Evolutionary conservation across 2,113 vertebrate genomes (phyloP), one percentile per base, ranked within the genome.

Genomic region (Syngnathoides biaculeatus): DNA sequence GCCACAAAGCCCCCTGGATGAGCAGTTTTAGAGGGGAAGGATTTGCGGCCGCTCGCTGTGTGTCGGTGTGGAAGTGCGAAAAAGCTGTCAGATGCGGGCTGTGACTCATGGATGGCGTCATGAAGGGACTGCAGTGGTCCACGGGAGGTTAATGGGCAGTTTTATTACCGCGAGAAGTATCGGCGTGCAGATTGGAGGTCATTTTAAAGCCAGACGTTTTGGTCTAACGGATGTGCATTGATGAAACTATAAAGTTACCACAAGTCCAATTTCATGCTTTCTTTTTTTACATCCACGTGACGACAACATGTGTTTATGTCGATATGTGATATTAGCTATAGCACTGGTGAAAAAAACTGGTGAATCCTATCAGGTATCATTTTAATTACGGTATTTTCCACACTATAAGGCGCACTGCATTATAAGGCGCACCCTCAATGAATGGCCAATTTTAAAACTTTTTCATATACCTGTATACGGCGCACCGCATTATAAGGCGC

Each of bases 101-200:
- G 38, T 84, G 87, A 84, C 67, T 88, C 83, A 82, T 64, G 38
- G 13, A 59, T 78, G 75, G 73, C 69, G 63, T 83, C 87, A 86
- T 1, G n/a, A 50, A 45, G 73, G 48, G 64, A 60, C 65, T 62
- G 79, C 76, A 52, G 79, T 63, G 72, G 35, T 71, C 68, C 40
- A 67, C 55, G 17, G 48, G 39, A 20, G 64, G 39, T 27, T 84
- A 86, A 87, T 74, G 74, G 70, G 35, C 66, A 26, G 19, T 81
- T 80, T 85, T 75, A 84, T 72, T 69, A 61, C 17, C 35, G 22
- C 24, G 63, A 61, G 59, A 78, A 58, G 39, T 61, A 63, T 59
- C 40, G 61, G 40, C 69, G 27, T 59, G 12, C 6, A 22, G 24
- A 26, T 55, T 13, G 47, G 56, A 56, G 58, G 65, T 4, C 71